Conservation (phyloP, 2,888 invertebrate species). For the Nipponacmea schrenckii region DNA sequence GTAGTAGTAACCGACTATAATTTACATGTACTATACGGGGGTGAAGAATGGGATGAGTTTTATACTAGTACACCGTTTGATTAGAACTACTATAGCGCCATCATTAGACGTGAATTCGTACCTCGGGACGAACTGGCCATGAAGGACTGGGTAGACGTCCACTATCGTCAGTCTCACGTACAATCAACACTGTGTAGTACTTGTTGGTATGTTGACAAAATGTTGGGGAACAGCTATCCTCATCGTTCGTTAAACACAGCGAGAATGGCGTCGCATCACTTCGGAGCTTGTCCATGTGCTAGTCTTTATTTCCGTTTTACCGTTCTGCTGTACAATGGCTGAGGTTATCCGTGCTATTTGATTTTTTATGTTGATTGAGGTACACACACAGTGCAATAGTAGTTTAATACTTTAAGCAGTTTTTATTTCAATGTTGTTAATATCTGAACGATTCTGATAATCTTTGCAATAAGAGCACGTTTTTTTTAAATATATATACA, state of each 20-base stretch:
- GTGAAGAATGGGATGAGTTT: neutral
- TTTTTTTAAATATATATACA: too few relatives aligned
- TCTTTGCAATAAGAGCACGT: too few relatives aligned
- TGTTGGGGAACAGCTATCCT: neutral
- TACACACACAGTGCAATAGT: too few relatives aligned
- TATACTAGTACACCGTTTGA: neutral
- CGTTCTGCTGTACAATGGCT: too few relatives aligned
- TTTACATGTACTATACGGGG: too few relatives aligned
- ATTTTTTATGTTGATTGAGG: too few relatives aligned
- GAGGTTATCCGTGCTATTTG: too few relatives aligned
- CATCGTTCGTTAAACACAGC: constrained; percentile 4
- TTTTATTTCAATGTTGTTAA: too few relatives aligned
- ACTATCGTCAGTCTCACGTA: neutral
- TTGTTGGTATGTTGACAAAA: neutral
- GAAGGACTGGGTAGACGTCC: constrained; percentile 6
- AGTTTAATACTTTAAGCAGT: too few relatives aligned
- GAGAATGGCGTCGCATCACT: neutral
- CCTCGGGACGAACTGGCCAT: constrained; percentile 9
- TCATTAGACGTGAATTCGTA: neutral
- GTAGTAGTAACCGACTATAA: too few relatives aligned
- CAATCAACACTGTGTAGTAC: neutral
- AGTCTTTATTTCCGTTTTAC: constrained; percentile 5
- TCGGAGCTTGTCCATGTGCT: constrained; percentile 9
- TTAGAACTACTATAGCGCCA: constrained; percentile 2
- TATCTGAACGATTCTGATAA: too few relatives aligned